Evolutionary conservation across 1,140 invertebrate species (phyloP), one percentile per base, ranked within the genome.

Genomic region (Triops cancriformis): DNA sequence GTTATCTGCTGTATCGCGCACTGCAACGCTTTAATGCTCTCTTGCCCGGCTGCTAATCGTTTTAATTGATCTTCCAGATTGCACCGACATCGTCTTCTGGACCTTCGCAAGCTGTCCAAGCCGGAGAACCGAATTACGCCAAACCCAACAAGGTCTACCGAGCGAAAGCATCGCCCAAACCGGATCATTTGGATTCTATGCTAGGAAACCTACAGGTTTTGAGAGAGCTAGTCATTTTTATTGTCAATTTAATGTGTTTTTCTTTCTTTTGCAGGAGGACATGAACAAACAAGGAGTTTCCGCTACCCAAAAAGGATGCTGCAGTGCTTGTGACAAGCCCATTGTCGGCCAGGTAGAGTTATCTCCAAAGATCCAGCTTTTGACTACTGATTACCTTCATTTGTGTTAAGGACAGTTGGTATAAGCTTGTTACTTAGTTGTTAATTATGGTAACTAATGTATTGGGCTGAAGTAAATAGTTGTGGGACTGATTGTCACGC

Each of bases 231-330:
- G 2, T 37, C 72, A 73, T n/a, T 31, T 72, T 72, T 12, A n/a
- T 76, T 77, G 26, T 42, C 78, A 31, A 76, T 79, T 31, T 73
- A 37, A 37, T 64, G 42, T 72, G 43, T 42, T 78, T 72, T 74
- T 14, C 5, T 23, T 64, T 64, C 74, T n/a, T n/a, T n/a, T 81
- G 41, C 79, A 82, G 77, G 93, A 93, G 83, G 94, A 96, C 87
- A 96, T 97, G 94, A 95, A 93, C 86, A 91, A 94, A 84, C 97
- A 98, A 89, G 97, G 97, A 86, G 93, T 98, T 41, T 96, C 93
- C 84, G 97, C 96, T 26, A 96, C 96, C 79, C 95, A 98, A 83
- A 99, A 98, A 87, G 98, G 97, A 81, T 96, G 95, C 86, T 99
- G 97, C 90, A 95, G 90, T 83, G 95, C 95, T 76, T 99, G 97